Conservation (phyloP, 2,113 vertebrate genomes). For the Tupaia tana region DNA sequence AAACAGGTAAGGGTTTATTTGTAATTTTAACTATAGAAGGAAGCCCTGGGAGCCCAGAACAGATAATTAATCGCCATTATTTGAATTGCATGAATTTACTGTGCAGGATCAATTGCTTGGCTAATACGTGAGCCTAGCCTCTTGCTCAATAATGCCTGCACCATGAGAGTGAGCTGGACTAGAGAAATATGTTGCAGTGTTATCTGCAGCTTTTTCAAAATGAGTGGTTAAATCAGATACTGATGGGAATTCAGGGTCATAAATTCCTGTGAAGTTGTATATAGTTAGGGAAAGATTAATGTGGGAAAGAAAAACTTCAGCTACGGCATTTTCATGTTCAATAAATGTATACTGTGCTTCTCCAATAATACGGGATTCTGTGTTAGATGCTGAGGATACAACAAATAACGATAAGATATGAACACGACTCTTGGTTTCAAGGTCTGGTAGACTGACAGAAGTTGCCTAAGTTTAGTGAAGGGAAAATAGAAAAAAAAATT, state of each 20-base stretch:
- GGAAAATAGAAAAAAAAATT: not conserved
- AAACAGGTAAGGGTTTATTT: conserved; percentile 13
- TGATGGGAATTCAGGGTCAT: not conserved
- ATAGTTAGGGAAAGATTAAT: conserved; percentile 24
- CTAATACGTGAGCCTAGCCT: not conserved
- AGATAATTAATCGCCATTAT: not conserved
- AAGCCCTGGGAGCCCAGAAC: not conserved
- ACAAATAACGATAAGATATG: not conserved
- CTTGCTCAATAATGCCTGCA: not conserved
- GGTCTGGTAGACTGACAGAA: not conserved
- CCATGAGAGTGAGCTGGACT: not conserved
- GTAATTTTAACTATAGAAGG: not conserved
- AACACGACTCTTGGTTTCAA: not conserved
- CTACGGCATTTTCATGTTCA: not conserved
- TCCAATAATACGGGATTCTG: not conserved
- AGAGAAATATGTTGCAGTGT: not conserved
- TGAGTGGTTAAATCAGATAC: conserved; percentile 9
- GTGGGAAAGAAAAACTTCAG: not conserved
- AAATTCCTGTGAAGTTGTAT: conserved; percentile 5
- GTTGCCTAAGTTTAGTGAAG: not conserved
- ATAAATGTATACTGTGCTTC: not conserved
- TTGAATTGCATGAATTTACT: conserved; percentile 7
- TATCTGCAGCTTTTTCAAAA: not conserved
- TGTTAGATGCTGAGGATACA: not conserved
- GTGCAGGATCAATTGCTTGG: not conserved